Percentiles rank a stretch among this genome's conserved stretches.
Evolutionary conservation across 53 echinoderm and acorn worm species (phyloP).

Genomic region (Actinopyga echinites): DNA sequence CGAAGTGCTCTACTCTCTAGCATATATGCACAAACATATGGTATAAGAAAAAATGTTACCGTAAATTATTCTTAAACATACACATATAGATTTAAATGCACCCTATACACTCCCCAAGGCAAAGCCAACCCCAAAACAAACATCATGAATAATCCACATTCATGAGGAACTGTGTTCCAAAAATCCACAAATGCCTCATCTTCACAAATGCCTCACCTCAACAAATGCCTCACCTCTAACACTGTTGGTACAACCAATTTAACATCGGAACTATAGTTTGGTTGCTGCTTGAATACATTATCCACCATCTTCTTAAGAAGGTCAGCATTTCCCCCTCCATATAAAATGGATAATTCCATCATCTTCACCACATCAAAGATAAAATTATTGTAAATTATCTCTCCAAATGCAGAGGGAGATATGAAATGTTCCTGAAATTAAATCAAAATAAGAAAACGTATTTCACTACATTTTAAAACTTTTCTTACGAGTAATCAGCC

Average conservation of each 20-base stretch:
- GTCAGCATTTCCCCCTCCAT: conserved; percentile 75
- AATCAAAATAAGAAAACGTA: background rate
- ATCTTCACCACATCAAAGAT: conserved; percentile 89
- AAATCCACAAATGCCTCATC: too few species aligned
- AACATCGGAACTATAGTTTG: conserved; percentile 77
- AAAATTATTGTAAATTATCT: conserved; percentile 84
- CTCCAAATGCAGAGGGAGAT: conserved; percentile 71
- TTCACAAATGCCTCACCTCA: too few species aligned
- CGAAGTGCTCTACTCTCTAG: too few species aligned
- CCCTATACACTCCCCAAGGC: too few species aligned
- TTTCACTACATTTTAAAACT: background rate
- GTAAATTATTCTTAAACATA: too few species aligned
- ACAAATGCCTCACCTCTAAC: conserved; percentile 52
- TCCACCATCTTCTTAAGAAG: conserved; percentile 80
- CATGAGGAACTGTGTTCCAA: too few species aligned
- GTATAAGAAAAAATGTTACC: too few species aligned
- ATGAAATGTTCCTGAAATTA: conserved; percentile 76
- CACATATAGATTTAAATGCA: too few species aligned
- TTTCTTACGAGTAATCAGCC: background rate
- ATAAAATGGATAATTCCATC: conserved; percentile 85
- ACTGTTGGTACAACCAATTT: conserved; percentile 63
- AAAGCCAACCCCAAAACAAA: too few species aligned
- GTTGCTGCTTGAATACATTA: conserved; percentile 87
- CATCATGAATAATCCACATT: too few species aligned
- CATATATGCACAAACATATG: too few species aligned